These are phyloP conservation scores for Channallabes apus DNA, from an alignment of 2,797 vertebrate species.

Conservation along the genomic window DNA sequence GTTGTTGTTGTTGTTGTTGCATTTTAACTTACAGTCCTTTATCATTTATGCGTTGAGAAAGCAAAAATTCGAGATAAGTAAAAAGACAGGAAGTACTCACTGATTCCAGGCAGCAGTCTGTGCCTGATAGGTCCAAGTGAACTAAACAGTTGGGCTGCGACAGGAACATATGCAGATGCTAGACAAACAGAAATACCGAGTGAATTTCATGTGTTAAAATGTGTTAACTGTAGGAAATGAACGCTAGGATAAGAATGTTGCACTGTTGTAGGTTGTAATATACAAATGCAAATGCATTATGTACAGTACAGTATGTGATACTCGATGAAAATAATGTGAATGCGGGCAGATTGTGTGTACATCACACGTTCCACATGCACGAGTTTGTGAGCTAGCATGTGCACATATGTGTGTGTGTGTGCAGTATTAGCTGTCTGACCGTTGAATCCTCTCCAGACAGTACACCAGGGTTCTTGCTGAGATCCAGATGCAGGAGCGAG, in stretches of 20 bases:
- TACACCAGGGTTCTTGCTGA: conserved; percentile 89
- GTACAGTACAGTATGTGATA: background rate
- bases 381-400: background rate
- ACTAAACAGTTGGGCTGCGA: conserved; percentile 90
- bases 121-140: conserved; percentile 87
- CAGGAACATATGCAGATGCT: conserved; percentile 90
- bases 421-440: conserved; percentile 66
- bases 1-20: background rate
- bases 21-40: background rate
- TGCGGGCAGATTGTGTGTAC: background rate
- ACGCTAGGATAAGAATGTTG: background rate
- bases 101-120: conserved; percentile 86
- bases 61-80: background rate
- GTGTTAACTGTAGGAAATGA: background rate
- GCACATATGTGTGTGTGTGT: background rate
- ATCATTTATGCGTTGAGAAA: background rate
- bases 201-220: conserved; percentile 35
- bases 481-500: conserved; percentile 86
- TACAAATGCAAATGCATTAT: background rate
- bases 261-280: background rate
- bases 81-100: conserved; percentile 63
- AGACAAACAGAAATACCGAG: conserved; percentile 29
- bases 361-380: background rate
- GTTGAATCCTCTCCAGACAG: conserved; percentile 87
- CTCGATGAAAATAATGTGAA: background rate